Evolutionary conservation across 1,140 invertebrate genomes (phyloP).

Genomic region (Copidosoma floridanum): DNA sequence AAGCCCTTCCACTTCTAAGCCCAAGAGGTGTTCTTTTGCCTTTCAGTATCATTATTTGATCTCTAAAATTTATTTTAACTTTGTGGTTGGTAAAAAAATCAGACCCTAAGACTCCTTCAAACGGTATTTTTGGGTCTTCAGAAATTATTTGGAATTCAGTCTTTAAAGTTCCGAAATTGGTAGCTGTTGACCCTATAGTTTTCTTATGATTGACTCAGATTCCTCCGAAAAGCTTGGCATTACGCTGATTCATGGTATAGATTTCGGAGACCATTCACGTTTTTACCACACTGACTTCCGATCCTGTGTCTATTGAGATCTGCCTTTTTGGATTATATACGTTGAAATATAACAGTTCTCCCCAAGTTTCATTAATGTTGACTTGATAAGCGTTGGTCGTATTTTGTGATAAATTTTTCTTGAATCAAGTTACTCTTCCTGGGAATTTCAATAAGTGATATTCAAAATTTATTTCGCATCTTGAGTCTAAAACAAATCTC

Average conservation of each 20-base stretch:
- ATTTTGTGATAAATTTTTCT: too few relatives aligned
- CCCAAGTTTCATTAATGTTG: too few relatives aligned
- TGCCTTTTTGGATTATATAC: too few relatives aligned
- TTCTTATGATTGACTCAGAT: background rate
- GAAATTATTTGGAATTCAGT: background rate
- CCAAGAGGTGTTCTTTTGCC: background rate
- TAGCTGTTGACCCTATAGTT: background rate
- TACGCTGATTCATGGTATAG: too few relatives aligned
- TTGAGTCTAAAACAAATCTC: too few relatives aligned
- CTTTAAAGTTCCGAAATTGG: background rate
- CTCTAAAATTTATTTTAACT: background rate
- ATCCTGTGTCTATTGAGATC: background rate
- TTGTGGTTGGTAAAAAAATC: too few relatives aligned
- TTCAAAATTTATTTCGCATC: too few relatives aligned
- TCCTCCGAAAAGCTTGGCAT: too few relatives aligned
- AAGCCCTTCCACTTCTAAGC: background rate
- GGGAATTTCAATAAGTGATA: too few relatives aligned
- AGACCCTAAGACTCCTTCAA: background rate
- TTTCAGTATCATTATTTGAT: background rate
- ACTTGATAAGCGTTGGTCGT: too few relatives aligned
- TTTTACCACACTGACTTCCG: background rate
- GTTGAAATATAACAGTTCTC: too few relatives aligned
- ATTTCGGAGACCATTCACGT: background rate
- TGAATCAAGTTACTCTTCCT: background rate
- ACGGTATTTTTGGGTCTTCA: background rate